Percentiles rank a stretch among this genome's conserved stretches.
These are phyloP conservation scores for Hystrix brachyura DNA, from an alignment of 2,113 vertebrate genomes.

Conservation along the genomic window DNA sequence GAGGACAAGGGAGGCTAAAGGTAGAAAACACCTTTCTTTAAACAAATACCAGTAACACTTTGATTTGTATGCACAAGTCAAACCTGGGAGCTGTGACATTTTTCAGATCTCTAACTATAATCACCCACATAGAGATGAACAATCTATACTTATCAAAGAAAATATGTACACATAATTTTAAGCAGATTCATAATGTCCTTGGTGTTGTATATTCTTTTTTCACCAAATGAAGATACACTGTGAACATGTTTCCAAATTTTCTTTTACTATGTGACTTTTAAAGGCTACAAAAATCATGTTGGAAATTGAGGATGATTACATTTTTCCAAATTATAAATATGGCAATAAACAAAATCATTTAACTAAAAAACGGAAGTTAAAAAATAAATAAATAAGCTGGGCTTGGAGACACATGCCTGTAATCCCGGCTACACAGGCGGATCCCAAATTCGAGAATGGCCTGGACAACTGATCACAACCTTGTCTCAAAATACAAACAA, in stretches of 20 bases:
- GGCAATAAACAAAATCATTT: not conserved
- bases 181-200: not conserved
- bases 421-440: not conserved
- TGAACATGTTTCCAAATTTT: not conserved
- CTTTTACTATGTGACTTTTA: slow-evolving; percentile 31
- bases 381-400: not conserved
- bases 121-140: not conserved
- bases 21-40: not conserved
- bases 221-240: not conserved
- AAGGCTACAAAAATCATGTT: not conserved
- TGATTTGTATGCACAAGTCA: not conserved
- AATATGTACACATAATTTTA: not conserved
- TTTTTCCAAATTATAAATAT: slow-evolving; percentile 41
- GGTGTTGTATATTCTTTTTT: not conserved
- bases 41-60: not conserved
- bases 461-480: not conserved
- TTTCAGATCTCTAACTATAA: not conserved
- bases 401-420: too few relatives aligned
- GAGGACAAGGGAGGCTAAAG: not conserved
- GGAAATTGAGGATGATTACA: not conserved
- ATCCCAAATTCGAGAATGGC: not conserved
- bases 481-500: not conserved
- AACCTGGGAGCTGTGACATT: not conserved
- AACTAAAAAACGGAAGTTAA: not conserved
- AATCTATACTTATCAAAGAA: not conserved